These are phyloP conservation scores for Bradypodion ventrale DNA, from an alignment of 2,797 vertebrate genomes.

Conservation along the genomic window DNA sequence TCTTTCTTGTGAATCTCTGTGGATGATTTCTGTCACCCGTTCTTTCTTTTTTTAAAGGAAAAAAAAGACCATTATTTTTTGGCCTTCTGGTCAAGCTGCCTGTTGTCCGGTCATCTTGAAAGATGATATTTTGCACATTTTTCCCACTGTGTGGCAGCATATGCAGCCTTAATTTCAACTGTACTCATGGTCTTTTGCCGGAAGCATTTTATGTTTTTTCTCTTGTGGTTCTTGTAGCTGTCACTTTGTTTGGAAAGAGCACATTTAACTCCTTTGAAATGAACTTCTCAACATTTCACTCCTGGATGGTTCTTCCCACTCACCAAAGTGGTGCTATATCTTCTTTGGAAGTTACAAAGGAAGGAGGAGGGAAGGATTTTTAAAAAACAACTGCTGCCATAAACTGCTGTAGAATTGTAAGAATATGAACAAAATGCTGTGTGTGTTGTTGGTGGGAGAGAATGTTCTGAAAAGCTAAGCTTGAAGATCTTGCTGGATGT, in stretches of 20 bases:
- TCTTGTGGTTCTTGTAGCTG: background rate
- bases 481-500: conserved; percentile 63
- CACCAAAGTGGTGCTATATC: conserved; percentile 80
- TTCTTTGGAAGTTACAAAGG: conserved; percentile 56
- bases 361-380: conserved; percentile 11
- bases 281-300: conserved; percentile 72
- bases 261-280: conserved; percentile 69
- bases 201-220: conserved; percentile 64
- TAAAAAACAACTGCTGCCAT: conserved; percentile 55
- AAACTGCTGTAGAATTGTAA: conserved; percentile 45
- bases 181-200: conserved; percentile 76
- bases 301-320: conserved; percentile 69
- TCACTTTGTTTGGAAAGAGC: conserved; percentile 65
- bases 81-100: conserved; percentile 71
- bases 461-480: conserved; percentile 59
- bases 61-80: conserved; percentile 47
- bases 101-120: conserved; percentile 71
- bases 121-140: conserved; percentile 88
- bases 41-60: conserved; percentile 45
- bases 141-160: conserved; percentile 84
- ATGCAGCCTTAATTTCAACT: conserved; percentile 78
- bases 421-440: conserved; percentile 61
- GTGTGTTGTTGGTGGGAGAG: conserved; percentile 42
- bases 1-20: conserved; percentile 81
- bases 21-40: conserved; percentile 15